Conservation (phyloP, 2,888 invertebrate genomes). For the Perithous albicinctus region DNA sequence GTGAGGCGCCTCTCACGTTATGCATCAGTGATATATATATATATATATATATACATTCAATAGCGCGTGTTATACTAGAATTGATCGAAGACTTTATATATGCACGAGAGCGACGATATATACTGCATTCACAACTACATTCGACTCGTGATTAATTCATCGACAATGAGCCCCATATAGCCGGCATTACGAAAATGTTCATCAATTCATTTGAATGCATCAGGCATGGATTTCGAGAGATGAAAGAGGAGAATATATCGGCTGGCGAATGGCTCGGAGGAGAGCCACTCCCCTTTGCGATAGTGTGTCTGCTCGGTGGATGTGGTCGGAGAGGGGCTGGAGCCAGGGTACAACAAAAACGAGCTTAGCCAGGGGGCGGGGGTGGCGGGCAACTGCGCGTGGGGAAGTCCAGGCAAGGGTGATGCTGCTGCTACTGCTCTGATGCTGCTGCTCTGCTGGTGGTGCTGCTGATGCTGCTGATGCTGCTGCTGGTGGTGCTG, state of each 20-base stretch:
- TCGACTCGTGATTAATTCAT: constrained; percentile 19
- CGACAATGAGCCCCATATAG: constrained; percentile 12
- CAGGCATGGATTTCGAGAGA: constrained; percentile 29
- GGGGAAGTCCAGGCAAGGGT: constrained; percentile 64
- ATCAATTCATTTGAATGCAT: constrained; percentile 32
- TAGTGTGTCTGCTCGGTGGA: constrained; percentile 15
- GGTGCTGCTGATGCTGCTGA: constrained; percentile 60
- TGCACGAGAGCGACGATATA: not conserved
- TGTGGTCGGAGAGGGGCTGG: constrained; percentile 27
- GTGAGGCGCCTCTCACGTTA: not conserved
- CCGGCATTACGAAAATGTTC: constrained; percentile 26
- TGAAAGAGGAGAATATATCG: constrained; percentile 14
- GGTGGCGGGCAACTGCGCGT: constrained; percentile 60
- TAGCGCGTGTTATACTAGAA: no score
- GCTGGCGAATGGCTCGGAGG: constrained; percentile 17
- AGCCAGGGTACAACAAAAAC: constrained; percentile 66
- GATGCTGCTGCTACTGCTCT: constrained; percentile 53
- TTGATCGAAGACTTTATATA: not conserved
- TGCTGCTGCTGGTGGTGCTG: not conserved
- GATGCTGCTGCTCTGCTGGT: constrained; percentile 46
- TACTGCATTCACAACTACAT: not conserved
- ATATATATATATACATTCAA: no score
- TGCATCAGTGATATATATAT: not conserved
- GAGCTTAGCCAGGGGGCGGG: constrained; percentile 54
- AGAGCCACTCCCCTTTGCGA: constrained; percentile 54